Percentiles rank a stretch among this genome's conserved stretches.
Conservation (phyloP, 2,113 vertebrate genomes). For the Pogonocichla stellata region DNA sequence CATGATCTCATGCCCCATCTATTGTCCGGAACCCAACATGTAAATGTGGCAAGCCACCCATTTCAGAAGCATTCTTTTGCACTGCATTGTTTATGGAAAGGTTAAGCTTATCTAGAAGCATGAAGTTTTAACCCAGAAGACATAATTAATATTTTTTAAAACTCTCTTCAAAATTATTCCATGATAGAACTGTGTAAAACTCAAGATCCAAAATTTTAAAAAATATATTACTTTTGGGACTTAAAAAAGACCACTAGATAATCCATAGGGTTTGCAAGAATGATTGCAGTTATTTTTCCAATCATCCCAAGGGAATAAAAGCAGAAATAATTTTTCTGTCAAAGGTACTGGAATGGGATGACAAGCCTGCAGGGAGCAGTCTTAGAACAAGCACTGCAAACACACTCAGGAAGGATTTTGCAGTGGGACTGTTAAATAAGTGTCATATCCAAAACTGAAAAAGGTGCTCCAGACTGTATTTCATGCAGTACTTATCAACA, state of each 20-base stretch:
- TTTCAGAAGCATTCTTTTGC: not conserved
- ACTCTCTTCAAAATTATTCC: not conserved
- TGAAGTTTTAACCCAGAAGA: not conserved
- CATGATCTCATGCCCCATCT: conserved; percentile 19
- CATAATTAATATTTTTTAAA: not conserved
- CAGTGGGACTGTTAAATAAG: not conserved
- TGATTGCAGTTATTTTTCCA: not conserved
- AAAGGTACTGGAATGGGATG: not conserved
- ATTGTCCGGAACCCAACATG: not conserved
- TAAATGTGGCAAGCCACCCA: not conserved
- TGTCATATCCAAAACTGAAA: not conserved
- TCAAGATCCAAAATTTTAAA: not conserved
- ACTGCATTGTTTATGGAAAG: not conserved
- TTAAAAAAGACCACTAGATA: not conserved
- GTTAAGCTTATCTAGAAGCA: not conserved
- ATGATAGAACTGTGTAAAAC: not conserved
- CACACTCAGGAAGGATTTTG: not conserved
- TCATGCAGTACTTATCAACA: accelerated
- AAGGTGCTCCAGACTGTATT: not conserved
- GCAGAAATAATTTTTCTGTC: not conserved
- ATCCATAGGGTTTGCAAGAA: not conserved
- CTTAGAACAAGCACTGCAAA: not conserved
- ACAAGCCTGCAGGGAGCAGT: not conserved
- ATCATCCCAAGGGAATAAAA: not conserved
- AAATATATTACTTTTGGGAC: not conserved